phyloP scores from a whole-genome alignment of 2,888 invertebrate species.

The Amiota mariae region DNA sequence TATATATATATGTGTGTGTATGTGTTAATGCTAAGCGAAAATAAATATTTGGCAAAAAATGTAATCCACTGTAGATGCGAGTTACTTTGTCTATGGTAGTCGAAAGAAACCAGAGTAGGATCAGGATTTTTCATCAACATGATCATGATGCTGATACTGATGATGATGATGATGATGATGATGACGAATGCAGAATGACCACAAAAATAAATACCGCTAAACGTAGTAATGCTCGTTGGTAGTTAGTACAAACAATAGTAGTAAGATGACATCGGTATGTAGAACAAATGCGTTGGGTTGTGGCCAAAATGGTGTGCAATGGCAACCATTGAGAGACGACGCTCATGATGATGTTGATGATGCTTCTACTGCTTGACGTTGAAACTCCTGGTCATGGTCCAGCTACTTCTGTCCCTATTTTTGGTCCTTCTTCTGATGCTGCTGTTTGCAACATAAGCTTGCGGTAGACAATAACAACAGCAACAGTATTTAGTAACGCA shows the following conservation, averaged over 20 bases:
- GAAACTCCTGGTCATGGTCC: not conserved
- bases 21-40: not conserved
- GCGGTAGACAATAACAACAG: conserved; percentile 19
- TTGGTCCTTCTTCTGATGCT: not conserved
- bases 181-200: not conserved
- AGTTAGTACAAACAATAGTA: too few species aligned
- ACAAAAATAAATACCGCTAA: conserved; percentile 22
- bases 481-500: conserved; percentile 32
- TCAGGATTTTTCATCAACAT: too few species aligned
- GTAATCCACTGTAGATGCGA: conserved; percentile 5
- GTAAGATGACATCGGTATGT: too few species aligned
- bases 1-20: not conserved
- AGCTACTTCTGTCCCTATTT: not conserved
- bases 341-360: too few species aligned
- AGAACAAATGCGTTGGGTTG: not conserved
- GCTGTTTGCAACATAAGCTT: conserved; percentile 2
- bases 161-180: too few species aligned
- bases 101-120: too few species aligned
- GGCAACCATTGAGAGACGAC: not conserved
- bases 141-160: too few species aligned
- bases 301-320: conserved; percentile 2
- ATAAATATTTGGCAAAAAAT: conserved; percentile 9
- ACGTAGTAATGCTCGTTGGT: not conserved
- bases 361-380: too few species aligned
- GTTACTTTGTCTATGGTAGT: not conserved